Conservation (phyloP, 2,888 invertebrate species). For the Drosophila ustulata region DNA sequence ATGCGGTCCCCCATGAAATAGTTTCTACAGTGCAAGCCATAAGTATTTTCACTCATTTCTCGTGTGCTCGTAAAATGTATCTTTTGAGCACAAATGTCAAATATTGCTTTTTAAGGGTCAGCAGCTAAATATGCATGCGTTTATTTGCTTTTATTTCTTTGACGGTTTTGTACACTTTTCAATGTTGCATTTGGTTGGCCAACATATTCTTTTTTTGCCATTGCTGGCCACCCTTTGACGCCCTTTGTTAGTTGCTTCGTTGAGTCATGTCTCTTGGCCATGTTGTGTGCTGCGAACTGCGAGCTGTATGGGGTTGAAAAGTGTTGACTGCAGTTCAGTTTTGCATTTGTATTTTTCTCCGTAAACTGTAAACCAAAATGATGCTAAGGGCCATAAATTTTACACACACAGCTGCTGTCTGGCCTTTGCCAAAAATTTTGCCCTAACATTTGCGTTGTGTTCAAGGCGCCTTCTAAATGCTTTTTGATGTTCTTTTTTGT, state of each 20-base stretch:
- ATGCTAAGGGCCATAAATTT: conserved; percentile 31
- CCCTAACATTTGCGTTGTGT: conserved; percentile 31
- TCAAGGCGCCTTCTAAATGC: conserved; percentile 32
- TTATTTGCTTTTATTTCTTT: conserved; percentile 16
- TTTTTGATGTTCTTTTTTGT: conserved; percentile 33
- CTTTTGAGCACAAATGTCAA: conserved; percentile 80
- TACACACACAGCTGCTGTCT: conserved; percentile 14
- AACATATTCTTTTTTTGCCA: conserved; percentile 19
- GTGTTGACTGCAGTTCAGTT: conserved; percentile 50
- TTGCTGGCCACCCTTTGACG: conserved; percentile 47
- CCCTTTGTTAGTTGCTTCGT: conserved; percentile 26
- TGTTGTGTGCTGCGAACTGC: conserved; percentile 2
- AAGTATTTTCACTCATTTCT: conserved; percentile 14
- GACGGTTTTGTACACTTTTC: conserved; percentile 48
- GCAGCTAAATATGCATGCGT: conserved; percentile 51
- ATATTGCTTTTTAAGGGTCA: conserved; percentile 81
- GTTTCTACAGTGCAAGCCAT: conserved; percentile 20
- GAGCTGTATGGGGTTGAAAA: conserved; percentile 31
- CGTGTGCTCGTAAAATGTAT: conserved; percentile 56
- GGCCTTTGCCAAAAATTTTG: conserved; percentile 33
- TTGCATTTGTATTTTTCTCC: conserved; percentile 14
- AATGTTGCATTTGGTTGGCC: conserved; percentile 56
- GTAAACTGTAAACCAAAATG: conserved; percentile 22
- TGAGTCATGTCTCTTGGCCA: conserved; percentile 54
- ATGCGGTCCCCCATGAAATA: neutral